Conservation (phyloP, 2,888 invertebrate species). For the Scaptomyza reducta region DNA sequence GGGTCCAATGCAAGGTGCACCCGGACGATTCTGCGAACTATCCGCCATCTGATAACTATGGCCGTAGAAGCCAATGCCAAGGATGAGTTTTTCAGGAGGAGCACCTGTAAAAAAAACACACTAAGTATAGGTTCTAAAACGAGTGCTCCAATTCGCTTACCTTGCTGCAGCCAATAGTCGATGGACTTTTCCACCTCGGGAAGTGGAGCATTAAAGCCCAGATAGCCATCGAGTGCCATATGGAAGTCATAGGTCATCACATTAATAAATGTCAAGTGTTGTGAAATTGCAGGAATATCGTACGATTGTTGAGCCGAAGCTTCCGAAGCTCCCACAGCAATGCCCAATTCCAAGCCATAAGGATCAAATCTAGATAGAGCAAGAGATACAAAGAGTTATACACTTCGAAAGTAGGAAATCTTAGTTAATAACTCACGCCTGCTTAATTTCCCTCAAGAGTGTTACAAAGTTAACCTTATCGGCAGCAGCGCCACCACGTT, state of each 20-base stretch:
- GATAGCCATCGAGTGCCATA: slow-evolving; percentile 50
- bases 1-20: slow-evolving; percentile 47
- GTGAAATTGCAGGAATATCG: slow-evolving; percentile 67
- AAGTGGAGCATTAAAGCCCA: slow-evolving; percentile 72
- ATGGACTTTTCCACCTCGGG: slow-evolving; percentile 93
- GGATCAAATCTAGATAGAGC: slow-evolving; percentile 48
- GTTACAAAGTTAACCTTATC: slow-evolving; percentile 90
- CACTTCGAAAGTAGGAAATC: too few species aligned
- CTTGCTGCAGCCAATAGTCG: slow-evolving; percentile 89
- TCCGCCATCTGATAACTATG: slow-evolving; percentile 91
- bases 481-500: slow-evolving; percentile 82
- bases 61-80: slow-evolving; percentile 95
- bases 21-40: slow-evolving; percentile 75
- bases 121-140: neutral
- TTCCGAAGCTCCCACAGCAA: slow-evolving; percentile 85
- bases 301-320: slow-evolving; percentile 59
- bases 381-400: too few species aligned
- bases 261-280: slow-evolving; percentile 72
- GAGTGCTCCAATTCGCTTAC: neutral
- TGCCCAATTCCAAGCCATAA: slow-evolving; percentile 87
- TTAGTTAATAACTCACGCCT: slow-evolving; percentile 42
- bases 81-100: slow-evolving; percentile 91
- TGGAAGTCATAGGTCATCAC: slow-evolving; percentile 79
- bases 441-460: slow-evolving; percentile 65
- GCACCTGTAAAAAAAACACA: slow-evolving; percentile 42